Evolutionary conservation across 2,888 invertebrate genomes (phyloP).

Genomic region (Drosophila anomelani): DNA sequence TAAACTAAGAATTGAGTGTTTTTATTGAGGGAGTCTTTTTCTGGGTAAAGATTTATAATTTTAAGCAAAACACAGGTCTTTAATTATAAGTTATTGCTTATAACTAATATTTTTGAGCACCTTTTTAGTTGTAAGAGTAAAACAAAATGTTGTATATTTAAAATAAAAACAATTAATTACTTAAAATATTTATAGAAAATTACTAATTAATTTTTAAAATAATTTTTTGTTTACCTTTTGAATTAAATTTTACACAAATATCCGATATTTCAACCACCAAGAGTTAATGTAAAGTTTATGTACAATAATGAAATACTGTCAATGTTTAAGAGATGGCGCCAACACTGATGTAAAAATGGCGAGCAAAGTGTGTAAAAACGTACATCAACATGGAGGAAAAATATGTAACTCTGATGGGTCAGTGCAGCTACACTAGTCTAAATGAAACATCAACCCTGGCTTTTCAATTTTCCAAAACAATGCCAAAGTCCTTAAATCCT

Average conservation of each 20-base stretch:
- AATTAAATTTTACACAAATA: not conserved
- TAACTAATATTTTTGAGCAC: not conserved
- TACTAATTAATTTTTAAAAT: too few species aligned
- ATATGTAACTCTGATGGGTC: not conserved
- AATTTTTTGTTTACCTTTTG: not conserved
- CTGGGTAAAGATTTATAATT: not conserved
- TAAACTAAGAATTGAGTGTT: conserved; percentile 1
- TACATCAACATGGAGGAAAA: not conserved
- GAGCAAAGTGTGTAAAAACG: not conserved
- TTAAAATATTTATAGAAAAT: too few species aligned
- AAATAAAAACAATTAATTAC: too few species aligned
- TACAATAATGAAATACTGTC: not conserved
- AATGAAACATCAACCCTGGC: too few species aligned
- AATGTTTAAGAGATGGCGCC: not conserved
- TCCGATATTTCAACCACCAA: not conserved
- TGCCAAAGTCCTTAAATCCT: not conserved
- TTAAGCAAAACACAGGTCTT: not conserved
- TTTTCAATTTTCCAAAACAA: not conserved
- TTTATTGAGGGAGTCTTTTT: not conserved
- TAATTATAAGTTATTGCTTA: not conserved
- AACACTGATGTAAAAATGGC: not conserved
- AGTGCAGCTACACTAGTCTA: not conserved
- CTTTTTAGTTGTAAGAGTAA: too few species aligned
- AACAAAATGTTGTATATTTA: too few species aligned
- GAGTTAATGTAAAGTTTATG: not conserved